phyloP scores from a whole-genome alignment of 2,888 invertebrate species.

The Nasonia oneida region DNA sequence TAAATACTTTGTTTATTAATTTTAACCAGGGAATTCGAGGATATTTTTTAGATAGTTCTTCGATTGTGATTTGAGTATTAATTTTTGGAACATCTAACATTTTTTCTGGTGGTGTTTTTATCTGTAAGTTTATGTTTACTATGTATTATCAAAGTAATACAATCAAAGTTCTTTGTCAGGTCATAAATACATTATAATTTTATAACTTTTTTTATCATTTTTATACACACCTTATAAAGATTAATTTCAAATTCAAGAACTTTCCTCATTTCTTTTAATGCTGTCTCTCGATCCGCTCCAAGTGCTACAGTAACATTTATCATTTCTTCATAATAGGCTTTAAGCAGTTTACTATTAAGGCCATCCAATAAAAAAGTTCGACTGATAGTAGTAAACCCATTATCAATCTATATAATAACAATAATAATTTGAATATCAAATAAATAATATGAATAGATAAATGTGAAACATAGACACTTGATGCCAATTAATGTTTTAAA shows the following conservation, averaged over 20 bases:
- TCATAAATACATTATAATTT: neutral
- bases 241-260: slow-evolving; percentile 34
- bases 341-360: neutral
- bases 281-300: slow-evolving; percentile 8
- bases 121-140: slow-evolving; percentile 62
- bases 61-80: slow-evolving; percentile 92
- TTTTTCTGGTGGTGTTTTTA: slow-evolving; percentile 87
- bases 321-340: slow-evolving; percentile 31
- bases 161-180: neutral
- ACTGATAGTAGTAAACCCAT: neutral
- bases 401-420: slow-evolving; percentile 12
- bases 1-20: slow-evolving; percentile 89
- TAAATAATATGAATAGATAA: neutral
- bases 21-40: slow-evolving; percentile 89
- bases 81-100: slow-evolving; percentile 90
- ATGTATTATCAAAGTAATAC: neutral
- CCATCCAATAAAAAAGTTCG: slow-evolving; percentile 33
- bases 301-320: slow-evolving; percentile 20
- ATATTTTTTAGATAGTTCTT: slow-evolving; percentile 86
- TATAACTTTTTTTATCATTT: neutral
- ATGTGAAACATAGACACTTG: neutral
- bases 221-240: slow-evolving; percentile 43
- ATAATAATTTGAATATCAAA: neutral
- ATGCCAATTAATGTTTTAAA: neutral
- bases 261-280: slow-evolving; percentile 21